These are phyloP conservation scores for Diacarnus erythraeanus DNA, from an alignment of 37 sponge, comb jelly and placozoan species.

Conservation along the genomic window DNA sequence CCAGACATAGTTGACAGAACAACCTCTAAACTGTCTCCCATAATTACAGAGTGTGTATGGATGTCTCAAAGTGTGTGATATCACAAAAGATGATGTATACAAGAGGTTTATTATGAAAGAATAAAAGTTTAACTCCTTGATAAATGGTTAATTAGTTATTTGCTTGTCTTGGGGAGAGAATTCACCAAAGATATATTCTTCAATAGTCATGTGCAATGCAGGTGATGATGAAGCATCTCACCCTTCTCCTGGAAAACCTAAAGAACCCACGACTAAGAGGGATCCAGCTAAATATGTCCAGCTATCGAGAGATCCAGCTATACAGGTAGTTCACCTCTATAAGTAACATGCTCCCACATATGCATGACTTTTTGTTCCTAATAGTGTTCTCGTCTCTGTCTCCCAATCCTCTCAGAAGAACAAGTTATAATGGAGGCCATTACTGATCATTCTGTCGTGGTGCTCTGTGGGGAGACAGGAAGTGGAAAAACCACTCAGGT, in stretches of 20 bases:
- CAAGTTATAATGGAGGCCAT: conserved; percentile 86
- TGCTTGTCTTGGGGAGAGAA: too few relatives aligned
- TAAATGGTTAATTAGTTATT: too few relatives aligned
- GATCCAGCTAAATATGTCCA: conserved; percentile 7
- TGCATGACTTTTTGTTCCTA: background rate
- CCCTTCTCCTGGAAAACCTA: background rate
- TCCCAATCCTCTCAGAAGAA: conserved; percentile 92
- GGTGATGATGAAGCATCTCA: background rate
- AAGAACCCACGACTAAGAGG: background rate
- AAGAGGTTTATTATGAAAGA: too few relatives aligned
- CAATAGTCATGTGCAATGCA: background rate
- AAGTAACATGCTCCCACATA: background rate
- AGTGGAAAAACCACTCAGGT: conserved; percentile 98
- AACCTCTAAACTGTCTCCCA: too few relatives aligned
- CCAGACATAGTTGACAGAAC: too few relatives aligned
- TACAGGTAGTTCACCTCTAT: conserved; percentile 15
- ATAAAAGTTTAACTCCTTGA: too few relatives aligned
- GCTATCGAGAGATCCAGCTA: conserved; percentile 23
- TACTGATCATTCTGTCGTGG: conserved; percentile 62
- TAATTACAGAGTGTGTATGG: too few relatives aligned
- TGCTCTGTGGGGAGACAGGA: conserved; percentile 93
- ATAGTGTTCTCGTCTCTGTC: conserved; percentile 69
- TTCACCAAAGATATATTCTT: too few relatives aligned
- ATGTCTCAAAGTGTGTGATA: too few relatives aligned
- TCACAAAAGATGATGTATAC: too few relatives aligned